Base-by-base conservation (phyloP, 2,888 invertebrate species). In the Timema podura region DNA sequence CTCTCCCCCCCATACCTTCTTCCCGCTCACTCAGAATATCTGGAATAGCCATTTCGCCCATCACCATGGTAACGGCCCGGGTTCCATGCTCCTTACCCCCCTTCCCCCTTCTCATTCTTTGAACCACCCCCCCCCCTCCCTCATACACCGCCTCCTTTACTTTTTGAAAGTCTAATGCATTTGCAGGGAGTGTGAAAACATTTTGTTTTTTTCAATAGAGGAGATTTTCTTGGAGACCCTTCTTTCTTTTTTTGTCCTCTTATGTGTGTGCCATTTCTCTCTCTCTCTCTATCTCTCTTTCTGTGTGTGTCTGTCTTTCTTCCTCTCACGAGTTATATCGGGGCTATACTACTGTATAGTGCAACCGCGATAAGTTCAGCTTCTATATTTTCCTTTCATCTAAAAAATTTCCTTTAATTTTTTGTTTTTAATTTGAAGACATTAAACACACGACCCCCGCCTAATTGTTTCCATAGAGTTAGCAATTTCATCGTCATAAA, bases 31-130 rank as follows among this genome's bases (percentile, higher is more conserved):
- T 75, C 76, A 75, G 76, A 76, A 76, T 75, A 75, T 74, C 75
- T 75, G 72, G 76, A 76, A 76, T 76, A 75, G 76, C 75, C 77
- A 76, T 76, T 76, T 75, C 75, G 73, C 73, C 73, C 71, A 74
- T 73, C 72, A 69, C 71, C 72, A 73, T 75, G 73, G 75, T 70
- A 72, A 74, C 75, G 70, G 69, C 71, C 74, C 74, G 70, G 71
- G 72, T 59, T 48, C 67, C 69, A 68, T 71, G 71, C 72, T 68
- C 69, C 70, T 73, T 66, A 13, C 72, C 67, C 69, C 66, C 51
- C 69, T 61, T 65, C 69, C 73, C 65, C 72, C 66, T 70, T 70
- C 70, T 51, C 71, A 69, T 64, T 66, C 69, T 68, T 48, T 72
- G 57, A 71, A 66, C 70, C 72, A 48, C 71, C 69, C 68, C 61